Percentiles rank a stretch among this genome's conserved stretches.
Evolutionary conservation across 2,888 invertebrate genomes (phyloP).

Genomic region (Tolmerus cingulatus): DNA sequence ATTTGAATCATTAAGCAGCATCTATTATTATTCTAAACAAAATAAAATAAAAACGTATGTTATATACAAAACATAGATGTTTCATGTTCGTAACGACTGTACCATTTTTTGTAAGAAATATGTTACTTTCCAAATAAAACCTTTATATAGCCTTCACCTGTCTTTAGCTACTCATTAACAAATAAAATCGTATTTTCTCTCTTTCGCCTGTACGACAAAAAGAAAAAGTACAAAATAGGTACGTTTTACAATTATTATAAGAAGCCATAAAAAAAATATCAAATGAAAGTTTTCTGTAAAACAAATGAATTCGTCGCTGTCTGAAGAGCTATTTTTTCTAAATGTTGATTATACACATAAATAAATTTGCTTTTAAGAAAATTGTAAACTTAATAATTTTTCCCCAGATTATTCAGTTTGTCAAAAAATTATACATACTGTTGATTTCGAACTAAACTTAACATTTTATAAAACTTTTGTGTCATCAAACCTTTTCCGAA

Average conservation of each 20-base stretch:
- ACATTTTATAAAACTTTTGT: too few relatives aligned
- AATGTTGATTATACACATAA: too few relatives aligned
- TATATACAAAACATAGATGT: not conserved
- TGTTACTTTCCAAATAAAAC: not conserved
- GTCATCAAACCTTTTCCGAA: not conserved
- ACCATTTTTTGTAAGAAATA: not conserved
- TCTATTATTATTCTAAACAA: not conserved
- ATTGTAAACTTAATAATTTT: too few relatives aligned
- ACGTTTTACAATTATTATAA: not conserved
- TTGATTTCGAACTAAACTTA: too few relatives aligned
- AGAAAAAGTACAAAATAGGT: not conserved
- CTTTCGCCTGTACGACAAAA: not conserved
- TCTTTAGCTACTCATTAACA: not conserved
- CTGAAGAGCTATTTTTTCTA: too few relatives aligned
- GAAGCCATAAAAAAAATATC: too few relatives aligned
- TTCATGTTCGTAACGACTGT: not conserved
- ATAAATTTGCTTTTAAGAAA: too few relatives aligned
- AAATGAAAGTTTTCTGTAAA: too few relatives aligned
- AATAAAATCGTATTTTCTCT: not conserved
- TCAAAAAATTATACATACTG: too few relatives aligned
- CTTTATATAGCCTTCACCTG: not conserved
- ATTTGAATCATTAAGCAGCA: not conserved
- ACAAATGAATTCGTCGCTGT: too few relatives aligned
- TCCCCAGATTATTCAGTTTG: too few relatives aligned
- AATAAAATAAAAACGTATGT: not conserved